Evolutionary conservation across 1,140 invertebrate species (phyloP).

Genomic region (Procambarus virginalis): DNA sequence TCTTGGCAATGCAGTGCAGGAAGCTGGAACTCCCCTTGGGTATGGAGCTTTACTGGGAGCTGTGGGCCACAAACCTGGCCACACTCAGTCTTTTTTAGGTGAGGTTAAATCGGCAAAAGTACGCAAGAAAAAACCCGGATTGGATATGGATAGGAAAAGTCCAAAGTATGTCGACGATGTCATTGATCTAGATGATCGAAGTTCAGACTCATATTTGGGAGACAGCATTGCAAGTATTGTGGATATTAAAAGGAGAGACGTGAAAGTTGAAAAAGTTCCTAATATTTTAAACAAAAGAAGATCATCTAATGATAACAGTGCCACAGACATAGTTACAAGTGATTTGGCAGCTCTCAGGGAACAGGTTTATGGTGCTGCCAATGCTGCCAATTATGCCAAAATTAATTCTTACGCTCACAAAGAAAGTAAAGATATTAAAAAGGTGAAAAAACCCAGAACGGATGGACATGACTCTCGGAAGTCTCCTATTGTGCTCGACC

Average conservation of each 20-base stretch:
- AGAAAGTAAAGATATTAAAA: conserved; percentile 65
- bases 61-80: conserved; percentile 48
- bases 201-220: conserved; percentile 46
- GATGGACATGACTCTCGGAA: conserved; percentile 63
- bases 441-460: conserved; percentile 59
- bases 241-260: conserved; percentile 59
- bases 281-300: conserved; percentile 66
- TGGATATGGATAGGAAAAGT: conserved; percentile 65
- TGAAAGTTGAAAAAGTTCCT: conserved; percentile 65
- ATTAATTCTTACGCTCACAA: conserved; percentile 65
- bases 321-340: conserved; percentile 62
- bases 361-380: conserved; percentile 69
- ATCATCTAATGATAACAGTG: conserved; percentile 63
- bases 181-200: conserved; percentile 65
- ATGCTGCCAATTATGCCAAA: conserved; percentile 67
- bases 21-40: conserved; percentile 52
- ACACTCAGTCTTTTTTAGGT: conserved; percentile 70
- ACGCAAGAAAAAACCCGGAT: conserved; percentile 65
- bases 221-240: conserved; percentile 39
- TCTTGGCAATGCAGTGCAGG: conserved; percentile 60
- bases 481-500: conserved; percentile 72
- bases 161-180: conserved; percentile 64
- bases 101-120: conserved; percentile 70
- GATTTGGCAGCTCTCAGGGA: conserved; percentile 68
- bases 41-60: conserved; percentile 63